Percentiles rank a stretch among this genome's conserved stretches.
Conservation (phyloP, 2,797 vertebrate genomes). For the Sciaenops ocellatus region DNA sequence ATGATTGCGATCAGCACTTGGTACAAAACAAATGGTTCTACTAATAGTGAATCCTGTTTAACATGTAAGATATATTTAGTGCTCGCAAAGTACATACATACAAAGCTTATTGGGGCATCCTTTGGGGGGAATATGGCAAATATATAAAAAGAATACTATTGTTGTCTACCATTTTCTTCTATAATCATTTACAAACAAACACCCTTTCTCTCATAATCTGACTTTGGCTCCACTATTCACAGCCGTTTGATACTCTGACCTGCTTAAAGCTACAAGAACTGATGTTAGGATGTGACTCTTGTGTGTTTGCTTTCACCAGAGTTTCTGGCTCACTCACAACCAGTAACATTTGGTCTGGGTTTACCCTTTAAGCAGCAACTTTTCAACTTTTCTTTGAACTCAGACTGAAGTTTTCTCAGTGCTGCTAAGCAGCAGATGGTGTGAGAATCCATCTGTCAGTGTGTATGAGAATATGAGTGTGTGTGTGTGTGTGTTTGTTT, state of each 20-base stretch:
- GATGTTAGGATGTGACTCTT: constrained; percentile 54
- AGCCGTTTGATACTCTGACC: constrained; percentile 55
- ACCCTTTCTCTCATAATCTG: constrained; percentile 35
- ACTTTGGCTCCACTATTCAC: constrained; percentile 59
- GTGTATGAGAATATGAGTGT: constrained; percentile 51
- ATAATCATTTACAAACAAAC: constrained; percentile 62
- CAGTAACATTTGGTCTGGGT: constrained; percentile 45
- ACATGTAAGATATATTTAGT: constrained; percentile 77
- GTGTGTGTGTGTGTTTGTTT: constrained; percentile 61
- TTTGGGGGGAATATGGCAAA: constrained; percentile 68
- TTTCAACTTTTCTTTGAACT: constrained; percentile 64
- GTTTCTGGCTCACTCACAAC: constrained; percentile 48
- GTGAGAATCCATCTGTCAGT: constrained; percentile 70
- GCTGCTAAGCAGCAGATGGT: constrained; percentile 73
- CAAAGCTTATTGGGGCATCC: constrained; percentile 71
- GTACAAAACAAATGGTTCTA: constrained; percentile 80
- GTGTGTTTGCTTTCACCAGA: constrained; percentile 32
- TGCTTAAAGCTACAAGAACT: constrained; percentile 72
- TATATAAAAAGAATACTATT: constrained; percentile 73
- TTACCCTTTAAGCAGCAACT: constrained; percentile 61
- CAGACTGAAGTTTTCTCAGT: constrained; percentile 59
- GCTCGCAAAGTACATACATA: constrained; percentile 77
- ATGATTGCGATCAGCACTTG: constrained; percentile 76
- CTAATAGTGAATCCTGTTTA: constrained; percentile 68
- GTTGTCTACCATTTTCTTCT: constrained; percentile 55